Conservation (phyloP, 2,888 invertebrate species). For the Lochmaea crataegi region DNA sequence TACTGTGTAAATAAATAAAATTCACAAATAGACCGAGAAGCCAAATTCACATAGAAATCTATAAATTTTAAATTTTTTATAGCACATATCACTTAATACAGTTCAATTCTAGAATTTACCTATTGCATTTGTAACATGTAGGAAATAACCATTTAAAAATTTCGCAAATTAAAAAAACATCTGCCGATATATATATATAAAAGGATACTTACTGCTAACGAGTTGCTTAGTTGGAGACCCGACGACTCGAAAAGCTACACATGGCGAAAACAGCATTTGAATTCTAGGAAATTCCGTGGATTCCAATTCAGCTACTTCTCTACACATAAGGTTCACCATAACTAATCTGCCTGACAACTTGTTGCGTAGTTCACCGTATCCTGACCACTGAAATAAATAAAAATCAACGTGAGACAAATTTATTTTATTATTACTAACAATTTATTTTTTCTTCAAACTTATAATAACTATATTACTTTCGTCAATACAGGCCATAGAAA, state of each 20-base stretch:
- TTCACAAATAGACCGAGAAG: too few relatives aligned
- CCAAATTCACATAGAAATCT: too few relatives aligned
- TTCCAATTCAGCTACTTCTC: conserved; percentile 70
- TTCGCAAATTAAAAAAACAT: conserved; percentile 7
- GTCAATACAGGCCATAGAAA: too few relatives aligned
- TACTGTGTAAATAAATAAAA: too few relatives aligned
- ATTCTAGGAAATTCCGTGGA: conserved; percentile 62
- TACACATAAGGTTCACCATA: conserved; percentile 82
- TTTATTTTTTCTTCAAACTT: too few relatives aligned
- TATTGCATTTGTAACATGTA: background rate
- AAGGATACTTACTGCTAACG: conserved; percentile 55
- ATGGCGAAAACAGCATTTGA: conserved; percentile 81
- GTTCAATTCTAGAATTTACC: background rate
- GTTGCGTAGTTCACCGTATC: conserved; percentile 79
- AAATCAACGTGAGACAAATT: conserved; percentile 27
- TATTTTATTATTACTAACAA: background rate
- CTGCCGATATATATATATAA: background rate
- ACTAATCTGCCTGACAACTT: conserved; percentile 86
- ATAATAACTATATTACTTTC: too few relatives aligned
- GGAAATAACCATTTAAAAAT: background rate
- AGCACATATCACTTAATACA: too few relatives aligned
- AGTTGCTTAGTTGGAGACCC: conserved; percentile 78
- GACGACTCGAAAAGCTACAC: conserved; percentile 87
- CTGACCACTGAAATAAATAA: conserved; percentile 78
- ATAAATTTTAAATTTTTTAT: too few relatives aligned